These are phyloP conservation scores for Yponomeuta cagnagella DNA, from an alignment of 2,888 invertebrate species.

Conservation along the genomic window DNA sequence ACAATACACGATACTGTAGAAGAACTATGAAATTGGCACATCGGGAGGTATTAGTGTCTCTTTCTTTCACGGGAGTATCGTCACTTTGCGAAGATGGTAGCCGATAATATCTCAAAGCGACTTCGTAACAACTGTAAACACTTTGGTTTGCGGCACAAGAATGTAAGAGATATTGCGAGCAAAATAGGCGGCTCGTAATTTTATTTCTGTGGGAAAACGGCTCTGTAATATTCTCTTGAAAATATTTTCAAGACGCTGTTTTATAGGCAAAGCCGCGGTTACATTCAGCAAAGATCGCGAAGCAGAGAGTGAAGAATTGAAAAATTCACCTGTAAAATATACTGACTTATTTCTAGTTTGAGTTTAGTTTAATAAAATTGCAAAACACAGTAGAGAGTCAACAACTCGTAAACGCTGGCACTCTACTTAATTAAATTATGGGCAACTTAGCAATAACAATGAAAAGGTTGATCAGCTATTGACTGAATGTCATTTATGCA, in stretches of 20 bases:
- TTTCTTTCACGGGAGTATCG: neutral
- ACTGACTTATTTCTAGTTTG: too few species aligned
- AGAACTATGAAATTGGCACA: neutral
- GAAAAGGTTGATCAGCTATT: too few species aligned
- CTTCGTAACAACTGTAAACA: neutral
- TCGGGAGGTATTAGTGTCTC: neutral
- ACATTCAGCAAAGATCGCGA: neutral
- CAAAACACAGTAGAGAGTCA: too few species aligned
- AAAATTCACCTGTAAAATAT: neutral
- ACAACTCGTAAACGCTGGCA: too few species aligned
- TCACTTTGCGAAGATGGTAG: neutral
- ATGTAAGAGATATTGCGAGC: neutral
- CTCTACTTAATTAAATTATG: too few species aligned
- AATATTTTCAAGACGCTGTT: neutral
- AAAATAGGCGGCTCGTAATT: neutral
- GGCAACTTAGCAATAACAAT: too few species aligned
- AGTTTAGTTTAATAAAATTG: too few species aligned
- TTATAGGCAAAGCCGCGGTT: neutral
- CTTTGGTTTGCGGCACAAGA: neutral
- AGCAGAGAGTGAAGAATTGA: neutral
- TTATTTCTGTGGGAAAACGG: neutral
- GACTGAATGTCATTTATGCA: too few species aligned
- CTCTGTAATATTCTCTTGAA: neutral
- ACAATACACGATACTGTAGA: neutral
- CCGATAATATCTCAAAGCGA: neutral